Base-by-base conservation (phyloP, 2,888 invertebrate species). In the Ormyrus pomaceus region DNA sequence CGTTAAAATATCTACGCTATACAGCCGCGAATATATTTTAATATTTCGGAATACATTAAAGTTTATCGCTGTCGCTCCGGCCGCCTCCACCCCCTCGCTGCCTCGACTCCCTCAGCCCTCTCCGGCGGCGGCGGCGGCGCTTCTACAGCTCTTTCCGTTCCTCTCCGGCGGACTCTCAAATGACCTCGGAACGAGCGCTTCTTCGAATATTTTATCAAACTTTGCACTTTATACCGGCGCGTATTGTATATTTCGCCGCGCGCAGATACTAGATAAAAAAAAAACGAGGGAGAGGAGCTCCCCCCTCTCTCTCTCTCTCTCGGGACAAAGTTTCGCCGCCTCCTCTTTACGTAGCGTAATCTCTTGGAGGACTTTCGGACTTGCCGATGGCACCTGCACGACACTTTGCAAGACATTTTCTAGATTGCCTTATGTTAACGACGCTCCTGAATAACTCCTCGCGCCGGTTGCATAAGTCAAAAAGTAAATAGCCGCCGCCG, bases 31-130 rank as follows among this genome's bases (percentile, higher is more conserved):
- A 90, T 89, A 89, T 90, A 90, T 89, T 90, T 90, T 89, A 90
- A 90, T 90, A 90, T 89, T 90, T 90, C 87, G 88, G 89, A 89
- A 90, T 90, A 90, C 88, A 90, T 90, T 89, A 90, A 89, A 89
- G 88, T 90, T 90, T 89, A 89, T 89, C 89, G 89, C 86, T 84
- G 86, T 84, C 83, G 83, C 84, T 82, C 82, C 83, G 82, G 83
- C 79, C 83, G 82, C 77, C 83, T 79, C 80, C 78, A 69, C 73
- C 78, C 75, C 73, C 77, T 11, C 68, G 50, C 65, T 66, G 48
- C 58, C 34, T 34, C 10, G 61, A n/a, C 62, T 45, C 74, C 13
- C 51, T 51, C 71, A 5, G 45, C 59, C 64, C 68, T 6, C 70
- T 56, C 69, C 65, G 13, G 56, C 61, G 55, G 50, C 50, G 34